Base-by-base conservation (phyloP, 2,888 invertebrate genomes). In the Blomia tropicalis region DNA sequence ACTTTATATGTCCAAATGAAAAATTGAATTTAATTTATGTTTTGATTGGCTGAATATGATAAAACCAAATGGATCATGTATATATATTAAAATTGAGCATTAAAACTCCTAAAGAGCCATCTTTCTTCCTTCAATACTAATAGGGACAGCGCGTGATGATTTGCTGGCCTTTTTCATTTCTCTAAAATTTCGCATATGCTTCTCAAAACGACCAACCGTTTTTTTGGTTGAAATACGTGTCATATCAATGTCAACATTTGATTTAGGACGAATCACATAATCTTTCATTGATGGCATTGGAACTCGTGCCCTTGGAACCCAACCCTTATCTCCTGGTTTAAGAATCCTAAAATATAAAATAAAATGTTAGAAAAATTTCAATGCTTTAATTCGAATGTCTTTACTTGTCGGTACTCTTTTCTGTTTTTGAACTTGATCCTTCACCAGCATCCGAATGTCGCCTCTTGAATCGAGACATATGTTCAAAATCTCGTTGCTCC, bases 261-360 rank as follows among this genome's bases (percentile, higher is more conserved):
- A 90, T 74, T 86, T 87, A 17, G 98, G 96, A 58, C 98, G 79
- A 69, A 87, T 83, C 59, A 96, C 86, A 75, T 98, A 98, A 76
- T 96, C 96, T 77, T 91, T 95, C 73, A 84, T 90, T 58, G 92
- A 91, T 27, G 93, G 93, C 72, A 82, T 75, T 25, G 98, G 98
- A 63, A 98, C 96, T 64, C 96, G 80, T 17, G 96, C 96, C 71
- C 96, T 79, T 32, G 84, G 83, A 67, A 93, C 83, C 91, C 91
- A 96, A 43, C 95, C 96, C 67, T 86, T 85, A 73, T 93, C 92
- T 64, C 96, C 96, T 0, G 95, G 95, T 63, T 91, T 80, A 64
- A 88, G 75, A 59, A 82, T 78, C 72, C 84, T 84, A 11, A 30
- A 43, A 60, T 43, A 41, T 5, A 62, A 59, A 60, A 2, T 30